Percentiles rank a stretch among this genome's conserved stretches.
phyloP scores from a whole-genome alignment of 2,113 vertebrate species.

The Macquaria ambigua region DNA sequence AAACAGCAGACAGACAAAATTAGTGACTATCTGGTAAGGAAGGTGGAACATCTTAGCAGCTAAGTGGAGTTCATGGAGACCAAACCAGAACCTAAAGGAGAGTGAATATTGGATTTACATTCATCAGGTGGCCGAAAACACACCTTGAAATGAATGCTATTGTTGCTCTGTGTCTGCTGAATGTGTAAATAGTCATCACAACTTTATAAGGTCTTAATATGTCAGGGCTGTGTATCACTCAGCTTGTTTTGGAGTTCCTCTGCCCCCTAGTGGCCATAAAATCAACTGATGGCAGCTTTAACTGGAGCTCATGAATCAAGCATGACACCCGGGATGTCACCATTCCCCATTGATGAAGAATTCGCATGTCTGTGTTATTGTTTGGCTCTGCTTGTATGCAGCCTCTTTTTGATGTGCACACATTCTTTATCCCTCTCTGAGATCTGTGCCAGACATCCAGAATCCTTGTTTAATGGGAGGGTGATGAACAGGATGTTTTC shows the following conservation, averaged over 20 bases:
- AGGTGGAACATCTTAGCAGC: background rate
- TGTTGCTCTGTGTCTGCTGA: background rate
- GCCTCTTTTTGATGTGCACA: conserved; percentile 2
- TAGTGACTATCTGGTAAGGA: background rate
- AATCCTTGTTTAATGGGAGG: conserved; percentile 9
- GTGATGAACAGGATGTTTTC: conserved; percentile 38
- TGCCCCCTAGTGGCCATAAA: background rate
- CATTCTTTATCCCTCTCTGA: conserved; percentile 26
- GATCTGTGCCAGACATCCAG: conserved; percentile 45
- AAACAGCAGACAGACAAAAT: background rate
- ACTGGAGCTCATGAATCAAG: conserved; percentile 20
- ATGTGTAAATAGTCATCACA: background rate
- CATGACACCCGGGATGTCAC: background rate
- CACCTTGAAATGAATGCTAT: background rate
- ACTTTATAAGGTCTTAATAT: background rate
- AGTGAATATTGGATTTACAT: background rate
- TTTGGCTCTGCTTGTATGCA: conserved; percentile 20
- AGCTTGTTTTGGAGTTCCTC: background rate
- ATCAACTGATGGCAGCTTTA: background rate
- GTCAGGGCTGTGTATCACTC: background rate
- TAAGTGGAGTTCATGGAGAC: background rate
- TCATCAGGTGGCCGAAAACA: background rate
- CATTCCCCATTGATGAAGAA: background rate
- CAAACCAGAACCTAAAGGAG: background rate
- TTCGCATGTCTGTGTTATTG: background rate